Evolutionary conservation across 2,888 invertebrate species (phyloP).

Genomic region (Rhagium mordax): DNA sequence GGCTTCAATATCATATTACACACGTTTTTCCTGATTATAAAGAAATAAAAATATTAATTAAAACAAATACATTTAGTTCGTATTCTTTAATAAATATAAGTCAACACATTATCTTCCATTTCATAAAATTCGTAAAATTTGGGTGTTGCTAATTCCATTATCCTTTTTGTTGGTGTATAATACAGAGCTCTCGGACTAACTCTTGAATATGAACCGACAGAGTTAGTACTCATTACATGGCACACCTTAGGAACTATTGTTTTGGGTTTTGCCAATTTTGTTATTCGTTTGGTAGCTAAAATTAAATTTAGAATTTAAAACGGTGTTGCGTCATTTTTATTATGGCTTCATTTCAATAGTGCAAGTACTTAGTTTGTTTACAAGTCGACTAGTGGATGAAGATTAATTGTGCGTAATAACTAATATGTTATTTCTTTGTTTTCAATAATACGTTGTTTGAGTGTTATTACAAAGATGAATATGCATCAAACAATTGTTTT

Average conservation of each 20-base stretch:
- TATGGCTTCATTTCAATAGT: no score
- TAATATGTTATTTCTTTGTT: no score
- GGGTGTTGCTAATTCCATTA: slow-evolving; percentile 71
- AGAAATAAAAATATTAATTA: no score
- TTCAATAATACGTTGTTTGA: no score
- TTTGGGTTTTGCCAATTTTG: slow-evolving; percentile 31
- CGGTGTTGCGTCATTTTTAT: no score
- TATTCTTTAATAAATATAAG: background rate
- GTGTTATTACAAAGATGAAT: no score
- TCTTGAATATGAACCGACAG: background rate
- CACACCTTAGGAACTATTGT: slow-evolving; percentile 60
- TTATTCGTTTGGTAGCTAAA: slow-evolving; percentile 35
- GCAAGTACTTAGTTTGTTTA: no score
- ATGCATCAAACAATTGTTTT: no score
- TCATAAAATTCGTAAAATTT: background rate
- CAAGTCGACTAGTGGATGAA: no score
- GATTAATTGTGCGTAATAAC: no score
- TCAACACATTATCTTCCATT: background rate
- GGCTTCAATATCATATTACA: no score
- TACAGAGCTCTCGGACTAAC: slow-evolving; percentile 69
- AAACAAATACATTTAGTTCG: background rate
- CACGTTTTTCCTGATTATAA: no score
- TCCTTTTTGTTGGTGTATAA: slow-evolving; percentile 69
- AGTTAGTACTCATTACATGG: slow-evolving; percentile 58
- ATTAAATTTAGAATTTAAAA: slow-evolving; percentile 13